Evolutionary conservation across 2,888 invertebrate genomes (phyloP).

Genomic region (Oscheius sp.): DNA sequence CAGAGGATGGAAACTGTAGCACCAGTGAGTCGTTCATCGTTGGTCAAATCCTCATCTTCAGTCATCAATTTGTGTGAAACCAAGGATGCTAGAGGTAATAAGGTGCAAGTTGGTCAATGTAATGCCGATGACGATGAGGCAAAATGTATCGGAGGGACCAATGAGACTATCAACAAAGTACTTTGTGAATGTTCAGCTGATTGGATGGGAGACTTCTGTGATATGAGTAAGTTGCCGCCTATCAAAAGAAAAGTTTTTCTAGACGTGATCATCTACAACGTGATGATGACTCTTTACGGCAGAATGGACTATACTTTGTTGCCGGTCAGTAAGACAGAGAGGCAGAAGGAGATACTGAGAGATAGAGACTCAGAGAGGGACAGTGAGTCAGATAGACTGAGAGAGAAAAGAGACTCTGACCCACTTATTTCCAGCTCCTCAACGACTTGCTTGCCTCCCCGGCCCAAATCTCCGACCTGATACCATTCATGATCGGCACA

Average conservation of each 20-base stretch:
- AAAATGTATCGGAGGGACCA: slow-evolving; percentile 18
- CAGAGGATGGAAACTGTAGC: slow-evolving; percentile 40
- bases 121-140: slow-evolving; percentile 29
- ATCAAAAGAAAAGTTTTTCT: background rate
- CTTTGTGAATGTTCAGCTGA: slow-evolving; percentile 47
- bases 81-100: background rate
- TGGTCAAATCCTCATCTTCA: background rate
- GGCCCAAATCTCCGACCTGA: slow-evolving; percentile 54
- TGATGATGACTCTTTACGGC: slow-evolving; percentile 49
- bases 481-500: slow-evolving; percentile 56
- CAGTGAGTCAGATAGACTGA: background rate
- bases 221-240: slow-evolving; percentile 37
- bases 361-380: background rate
- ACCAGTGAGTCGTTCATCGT: slow-evolving; percentile 34
- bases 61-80: slow-evolving; percentile 21
- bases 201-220: slow-evolving; percentile 49
- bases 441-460: slow-evolving; percentile 56
- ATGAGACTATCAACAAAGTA: slow-evolving; percentile 31
- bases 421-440: slow-evolving; percentile 44
- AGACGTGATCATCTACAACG: slow-evolving; percentile 46
- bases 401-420: too few species aligned
- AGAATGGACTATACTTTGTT: slow-evolving; percentile 46
- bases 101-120: slow-evolving; percentile 8
- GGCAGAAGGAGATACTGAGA: background rate
- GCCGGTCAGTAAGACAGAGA: slow-evolving; percentile 17